Conservation (phyloP, 1,140 invertebrate species). For the Camponotus floridanus region DNA sequence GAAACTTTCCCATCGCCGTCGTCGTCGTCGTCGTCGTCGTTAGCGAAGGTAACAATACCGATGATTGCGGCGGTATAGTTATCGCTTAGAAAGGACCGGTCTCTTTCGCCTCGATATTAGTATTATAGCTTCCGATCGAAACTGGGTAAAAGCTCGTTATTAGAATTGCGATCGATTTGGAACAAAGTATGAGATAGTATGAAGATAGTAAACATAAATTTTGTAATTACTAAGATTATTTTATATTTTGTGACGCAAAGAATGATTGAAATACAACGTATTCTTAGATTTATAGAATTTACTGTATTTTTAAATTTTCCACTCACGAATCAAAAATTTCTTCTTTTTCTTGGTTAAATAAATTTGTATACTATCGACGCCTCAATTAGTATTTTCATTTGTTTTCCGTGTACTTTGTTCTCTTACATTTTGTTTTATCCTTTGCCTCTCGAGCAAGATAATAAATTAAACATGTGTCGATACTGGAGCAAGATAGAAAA, state of each 20-base stretch:
- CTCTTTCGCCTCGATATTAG: conserved; percentile 33
- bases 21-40: background rate
- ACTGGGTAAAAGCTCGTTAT: conserved; percentile 72
- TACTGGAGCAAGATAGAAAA: background rate
- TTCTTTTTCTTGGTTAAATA: background rate
- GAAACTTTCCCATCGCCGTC: background rate
- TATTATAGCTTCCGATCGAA: conserved; percentile 60
- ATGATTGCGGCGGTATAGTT: conserved; percentile 41
- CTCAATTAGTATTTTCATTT: background rate
- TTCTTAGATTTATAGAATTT: background rate
- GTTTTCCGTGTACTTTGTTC: background rate
- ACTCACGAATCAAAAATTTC: background rate
- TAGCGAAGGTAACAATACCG: conserved; percentile 25
- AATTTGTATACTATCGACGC: background rate
- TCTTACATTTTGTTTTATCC: background rate
- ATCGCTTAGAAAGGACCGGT: conserved; percentile 19
- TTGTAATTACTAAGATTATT: background rate
- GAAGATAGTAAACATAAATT: conserved; percentile 3
- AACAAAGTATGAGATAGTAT: conserved; percentile 37
- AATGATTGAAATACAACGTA: background rate
- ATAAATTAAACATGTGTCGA: background rate
- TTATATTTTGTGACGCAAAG: background rate
- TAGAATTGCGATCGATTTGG: conserved; percentile 60
- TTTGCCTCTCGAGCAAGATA: background rate
- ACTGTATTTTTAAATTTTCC: background rate